Base-by-base conservation (phyloP, 2,888 invertebrate genomes). In the Periphyllus acericola region DNA sequence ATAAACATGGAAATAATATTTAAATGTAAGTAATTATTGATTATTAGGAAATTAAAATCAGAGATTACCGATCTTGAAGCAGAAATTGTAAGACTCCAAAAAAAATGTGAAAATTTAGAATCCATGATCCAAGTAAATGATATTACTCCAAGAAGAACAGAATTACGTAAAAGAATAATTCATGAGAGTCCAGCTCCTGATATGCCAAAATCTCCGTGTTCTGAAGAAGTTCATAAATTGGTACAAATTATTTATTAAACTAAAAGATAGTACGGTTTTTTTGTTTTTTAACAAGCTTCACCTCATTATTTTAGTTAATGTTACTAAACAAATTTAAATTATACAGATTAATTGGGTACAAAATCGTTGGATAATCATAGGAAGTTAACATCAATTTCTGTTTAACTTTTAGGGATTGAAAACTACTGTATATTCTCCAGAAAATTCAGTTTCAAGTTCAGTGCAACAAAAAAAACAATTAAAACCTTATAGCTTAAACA, bases 31-130 rank as follows among this genome's bases (percentile, higher is more conserved):
- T 29, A 71, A 29, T 71, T 11, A 32, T 66, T 75, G n/a, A 19
- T 29, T 76, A 72, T 19, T 80, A 89, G 89, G 11, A 89, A 89
- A 85, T 80, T 89, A 75, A 89, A 89, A 88, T 88, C 88, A 68
- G 89, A 89, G 36, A 71, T 89, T 40, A 29, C 81, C 32, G 71
- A 88, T 71, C 88, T 88, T 66, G 89, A 89, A 80, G 82, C 75
- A 40, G 89, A 89, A 89, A 88, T 88, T 55, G 66, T 66, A 78
- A 88, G 81, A 36, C 74, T 89, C 4, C 52, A 83, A 82, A 86
- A 89, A 9, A 89, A 89, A 82, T 89, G 89, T 78, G 80, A 71
- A 71, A 32, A 89, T 82, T 78, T 89, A 81, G 84, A 85, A 78
- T 81, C 87, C 8, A 66, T 87, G 29, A 55, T 80, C 0, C 60